Percentiles rank a stretch among this genome's conserved stretches.
phyloP scores from a whole-genome alignment of 92 coral and sea anemone genomes.

The Pocillopora meandrina region DNA sequence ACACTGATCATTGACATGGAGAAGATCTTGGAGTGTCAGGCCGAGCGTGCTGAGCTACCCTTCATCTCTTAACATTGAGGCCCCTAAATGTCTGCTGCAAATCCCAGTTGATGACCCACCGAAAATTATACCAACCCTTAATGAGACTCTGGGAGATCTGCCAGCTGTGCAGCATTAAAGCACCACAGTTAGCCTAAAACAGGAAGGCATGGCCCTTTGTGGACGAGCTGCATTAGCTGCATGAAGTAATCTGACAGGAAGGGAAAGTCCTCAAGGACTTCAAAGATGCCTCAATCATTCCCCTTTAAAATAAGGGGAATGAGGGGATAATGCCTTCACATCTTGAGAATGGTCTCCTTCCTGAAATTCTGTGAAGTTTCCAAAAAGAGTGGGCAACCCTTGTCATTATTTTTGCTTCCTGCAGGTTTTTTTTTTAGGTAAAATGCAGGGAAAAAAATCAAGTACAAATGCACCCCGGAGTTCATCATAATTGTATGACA shows the following conservation, averaged over 20 bases:
- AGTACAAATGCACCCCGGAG: constrained; percentile 27
- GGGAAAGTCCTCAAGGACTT: constrained; percentile 25
- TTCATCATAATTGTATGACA: constrained; percentile 18
- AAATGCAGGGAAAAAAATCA: constrained; percentile 29
- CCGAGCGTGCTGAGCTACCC: too few relatives aligned
- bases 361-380: constrained; percentile 50
- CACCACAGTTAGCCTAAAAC: too few relatives aligned
- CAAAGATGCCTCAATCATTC: constrained; percentile 35
- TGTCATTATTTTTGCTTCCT: constrained; percentile 40
- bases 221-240: too few relatives aligned
- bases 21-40: too few relatives aligned
- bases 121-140: too few relatives aligned
- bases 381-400: constrained; percentile 32
- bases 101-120: too few relatives aligned
- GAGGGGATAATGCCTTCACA: background rate
- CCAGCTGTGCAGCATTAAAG: too few relatives aligned
- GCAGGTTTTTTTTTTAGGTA: constrained; percentile 23
- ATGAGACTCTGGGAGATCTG: too few relatives aligned
- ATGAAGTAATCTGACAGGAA: background rate
- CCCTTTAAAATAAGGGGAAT: constrained; percentile 10
- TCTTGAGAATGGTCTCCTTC: constrained; percentile 23
- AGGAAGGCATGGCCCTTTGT: too few relatives aligned
- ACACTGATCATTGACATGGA: too few relatives aligned
- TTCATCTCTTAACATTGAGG: too few relatives aligned
- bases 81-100: too few relatives aligned